These are phyloP conservation scores for Oscarella lobularis DNA, from an alignment of 37 sponge, comb jelly and placozoan genomes.

Conservation along the genomic window DNA sequence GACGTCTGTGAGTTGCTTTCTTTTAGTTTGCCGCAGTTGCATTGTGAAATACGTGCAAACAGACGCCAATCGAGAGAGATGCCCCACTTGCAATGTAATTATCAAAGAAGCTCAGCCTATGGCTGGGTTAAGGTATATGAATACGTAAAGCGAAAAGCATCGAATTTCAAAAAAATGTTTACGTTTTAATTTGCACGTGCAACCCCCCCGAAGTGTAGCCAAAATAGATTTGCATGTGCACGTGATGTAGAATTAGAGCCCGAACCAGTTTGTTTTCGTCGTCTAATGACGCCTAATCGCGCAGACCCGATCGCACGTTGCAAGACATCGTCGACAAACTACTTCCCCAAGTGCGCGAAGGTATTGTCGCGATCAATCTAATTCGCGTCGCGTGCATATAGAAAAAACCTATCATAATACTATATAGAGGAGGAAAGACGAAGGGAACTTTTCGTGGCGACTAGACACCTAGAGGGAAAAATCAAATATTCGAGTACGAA, in stretches of 20 bases:
- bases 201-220: too few relatives aligned
- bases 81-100: background rate
- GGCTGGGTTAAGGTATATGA: background rate
- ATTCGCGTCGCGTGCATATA: background rate
- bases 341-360: background rate
- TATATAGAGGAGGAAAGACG: background rate
- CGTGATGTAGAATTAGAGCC: too few relatives aligned
- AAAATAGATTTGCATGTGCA: too few relatives aligned
- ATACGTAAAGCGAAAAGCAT: too few relatives aligned
- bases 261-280: too few relatives aligned
- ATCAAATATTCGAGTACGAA: too few relatives aligned
- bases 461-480: background rate
- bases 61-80: background rate
- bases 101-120: background rate
- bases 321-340: background rate
- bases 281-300: too few relatives aligned
- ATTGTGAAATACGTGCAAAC: background rate
- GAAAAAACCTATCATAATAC: background rate
- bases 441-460: background rate
- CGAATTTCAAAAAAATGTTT: too few relatives aligned
- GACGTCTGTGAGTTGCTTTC: background rate
- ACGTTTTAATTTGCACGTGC: too few relatives aligned
- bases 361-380: background rate
- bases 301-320: background rate
- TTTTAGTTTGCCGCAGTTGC: constrained; percentile 1